Evolutionary conservation across 2,888 invertebrate genomes (phyloP).

Genomic region (Dynastes grantii): DNA sequence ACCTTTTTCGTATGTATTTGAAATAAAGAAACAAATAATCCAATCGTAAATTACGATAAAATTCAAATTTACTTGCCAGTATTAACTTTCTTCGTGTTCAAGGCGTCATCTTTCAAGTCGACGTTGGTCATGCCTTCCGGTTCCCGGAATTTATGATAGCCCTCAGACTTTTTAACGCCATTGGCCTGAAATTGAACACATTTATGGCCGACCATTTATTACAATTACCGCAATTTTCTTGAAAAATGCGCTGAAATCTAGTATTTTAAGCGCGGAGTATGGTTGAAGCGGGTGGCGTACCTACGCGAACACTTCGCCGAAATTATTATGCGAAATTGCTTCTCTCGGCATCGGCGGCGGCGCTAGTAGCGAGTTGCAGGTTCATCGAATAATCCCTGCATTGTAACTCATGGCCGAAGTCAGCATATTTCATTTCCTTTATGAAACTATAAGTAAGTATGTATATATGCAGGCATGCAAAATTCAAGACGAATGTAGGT

Average conservation of each 20-base stretch:
- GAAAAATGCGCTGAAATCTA: slow-evolving; percentile 28
- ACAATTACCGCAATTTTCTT: slow-evolving; percentile 39
- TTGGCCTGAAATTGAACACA: slow-evolving; percentile 56
- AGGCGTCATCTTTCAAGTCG: slow-evolving; percentile 60
- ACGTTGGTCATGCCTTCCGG: slow-evolving; percentile 66
- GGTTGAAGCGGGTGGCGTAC: neutral
- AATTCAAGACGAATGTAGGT: slow-evolving; percentile 5
- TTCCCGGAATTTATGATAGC: slow-evolving; percentile 62
- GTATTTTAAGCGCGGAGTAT: neutral
- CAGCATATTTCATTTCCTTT: slow-evolving; percentile 26
- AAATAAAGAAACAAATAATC: slow-evolving; percentile 22
- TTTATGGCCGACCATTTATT: slow-evolving; percentile 55
- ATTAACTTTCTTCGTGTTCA: slow-evolving; percentile 1
- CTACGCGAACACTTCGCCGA: slow-evolving; percentile 17
- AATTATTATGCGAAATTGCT: slow-evolving; percentile 32
- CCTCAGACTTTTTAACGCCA: slow-evolving; percentile 54
- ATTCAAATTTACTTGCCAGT: slow-evolving; percentile 35
- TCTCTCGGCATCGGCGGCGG: neutral
- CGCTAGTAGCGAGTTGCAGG: slow-evolving; percentile 7
- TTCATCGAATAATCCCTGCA: slow-evolving; percentile 27
- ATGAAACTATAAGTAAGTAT: slow-evolving; percentile 4
- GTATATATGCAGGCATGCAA: neutral
- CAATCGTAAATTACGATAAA: slow-evolving; percentile 27
- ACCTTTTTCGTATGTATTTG: too few species aligned
- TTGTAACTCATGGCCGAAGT: slow-evolving; percentile 16